Evolutionary conservation across 2,888 invertebrate species (phyloP), one percentile per base, ranked within the genome.

Genomic region (Parnassius mnemosyne): DNA sequence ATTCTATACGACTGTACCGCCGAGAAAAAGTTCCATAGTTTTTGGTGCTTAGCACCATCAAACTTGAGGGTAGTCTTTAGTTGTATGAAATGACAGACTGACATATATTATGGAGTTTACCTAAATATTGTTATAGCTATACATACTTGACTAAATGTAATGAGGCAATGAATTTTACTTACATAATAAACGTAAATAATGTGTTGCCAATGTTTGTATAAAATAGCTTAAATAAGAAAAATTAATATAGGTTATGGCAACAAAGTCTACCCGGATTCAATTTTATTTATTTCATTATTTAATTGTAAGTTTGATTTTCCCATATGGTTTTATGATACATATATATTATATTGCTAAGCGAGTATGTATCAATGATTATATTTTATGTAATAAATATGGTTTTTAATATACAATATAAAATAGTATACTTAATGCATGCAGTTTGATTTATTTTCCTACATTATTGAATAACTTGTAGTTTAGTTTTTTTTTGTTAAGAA

Each of bases 381-480:
- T 63, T 57, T 49, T 62, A 54, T 63, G 54, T 59, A 59, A 63
- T n/a, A 55, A 59, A 63, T n/a, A 55, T 43, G 53, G 53, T 54
- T 54, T 56, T 42, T 63, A 51, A 54, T 34, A 51, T 50, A 59
- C 51, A 55, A 44, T 55, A 63, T 51, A 59, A 25, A 55, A 41
- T 41, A 44, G 55, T 63, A 59, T 59, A 50, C 20, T 55, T 20
- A 43, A 34, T 16, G 20, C 10, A n/a, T 46, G 50, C 51, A 10
- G 46, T 63, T 63, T 63, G 1, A 63, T 58, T 63, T 42, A 3
- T 10, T 3, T n/a, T 13, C 25, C 7, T 9, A 2, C 7, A 34
- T 34, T 34, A 34, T 34, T 34, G 34, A 34, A 34, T 34, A 34
- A 34, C 7, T 34, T 5, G 7, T 34, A 34, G 34, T 20, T 20